Evolutionary conservation across 1,140 invertebrate genomes (phyloP), one percentile per base, ranked within the genome.

Genomic region (Pemphigus obesinymphae): DNA sequence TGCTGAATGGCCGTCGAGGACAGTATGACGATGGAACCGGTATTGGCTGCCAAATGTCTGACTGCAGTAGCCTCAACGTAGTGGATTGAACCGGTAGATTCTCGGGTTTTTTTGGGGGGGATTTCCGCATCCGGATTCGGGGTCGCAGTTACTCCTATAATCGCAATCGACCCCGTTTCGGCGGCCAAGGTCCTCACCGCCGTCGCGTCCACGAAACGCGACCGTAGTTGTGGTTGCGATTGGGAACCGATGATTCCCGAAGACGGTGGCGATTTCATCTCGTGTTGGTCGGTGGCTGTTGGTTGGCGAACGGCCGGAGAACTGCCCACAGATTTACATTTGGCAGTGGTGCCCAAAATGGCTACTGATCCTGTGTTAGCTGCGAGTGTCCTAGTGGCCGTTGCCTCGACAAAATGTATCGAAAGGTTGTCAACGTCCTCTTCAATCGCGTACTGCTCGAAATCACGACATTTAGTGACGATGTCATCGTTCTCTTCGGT

Each of bases 311-410:
- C n/a, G n/a, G 48, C 29, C 1, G 73, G 73, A 0, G 53, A 80
- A 3, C 7, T 6, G 1, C 5, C 29, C 3, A 40, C 17, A 15
- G 50, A 43, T n/a, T 34, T 82, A 34, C 61, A 78, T 78, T 85
- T 85, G 43, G 85, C 85, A 5, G 85, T 85, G 3, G 84, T 85
- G 2, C 84, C 84, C 23, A 85, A 50, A 43, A 85, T 85, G 11
- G 85, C 85, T 26, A 85, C 85, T 3, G 85, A 84, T 0, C 85
- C 84, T 11, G 85, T 85, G 23, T 83, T 83, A 0, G 85, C 84
- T 1, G 84, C 85, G 13, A 85, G 58, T 5, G 83, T 84, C 11
- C 84, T 55, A 11, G 85, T 83, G 0, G 85, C 84, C 1, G 85
- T 85, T 0, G 85, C 85, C 82, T 85, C 84, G 7, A 82, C 80